Evolutionary conservation across 2,113 vertebrate genomes (phyloP), one percentile per base, ranked within the genome.

Genomic region (Egretta garzetta): DNA sequence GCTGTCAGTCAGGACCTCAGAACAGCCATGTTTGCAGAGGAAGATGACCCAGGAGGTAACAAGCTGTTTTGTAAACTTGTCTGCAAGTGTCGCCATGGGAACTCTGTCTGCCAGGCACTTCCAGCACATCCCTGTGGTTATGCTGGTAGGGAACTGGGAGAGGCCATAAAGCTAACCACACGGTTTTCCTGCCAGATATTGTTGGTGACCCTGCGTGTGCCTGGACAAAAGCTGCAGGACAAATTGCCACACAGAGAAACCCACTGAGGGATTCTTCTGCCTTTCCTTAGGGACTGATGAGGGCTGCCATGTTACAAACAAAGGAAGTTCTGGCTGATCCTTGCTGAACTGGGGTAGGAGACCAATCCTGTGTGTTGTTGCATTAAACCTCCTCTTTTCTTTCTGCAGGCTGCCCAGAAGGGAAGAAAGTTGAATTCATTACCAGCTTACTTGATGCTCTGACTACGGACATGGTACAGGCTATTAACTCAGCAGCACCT

Each of bases 381-480:
- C 39, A 55, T 37, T 96, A 95, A 95, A 82, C 10, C 45, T 83
- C 16, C 60, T 96, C 63, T 84, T 82, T 92, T 94, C 82, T 80
- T 93, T 92, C 94, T 96, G 74, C 98, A 99, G 99, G 99, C 88
- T 99, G 99, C 90, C 99, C 99, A 50, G 99, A 99, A 94, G 99
- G 98, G 79, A 99, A 99, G 98, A 99, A 99, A 97, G 96, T 98
- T 97, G 99, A 99, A 97, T 99, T 99, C 97, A 99, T 99, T 97
- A 99, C 99, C 87, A 99, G 99, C 97, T 97, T 99, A 55, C 98
- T 99, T 96, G 99, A 99, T 84, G 99, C 99, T 41, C 99, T 99
- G 93, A 99, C 99, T 95, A 99, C 99, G 21, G 99, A 99, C 98
- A 99, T 99, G 99, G 99, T 99, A 95, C 99, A 99, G 91, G 99